A percentile compares a stretch with the other conserved stretches of the same genome.
These are phyloP conservation scores for Tetrapedia diversipes DNA, from an alignment of 2,888 invertebrate species.

Conservation along the genomic window DNA sequence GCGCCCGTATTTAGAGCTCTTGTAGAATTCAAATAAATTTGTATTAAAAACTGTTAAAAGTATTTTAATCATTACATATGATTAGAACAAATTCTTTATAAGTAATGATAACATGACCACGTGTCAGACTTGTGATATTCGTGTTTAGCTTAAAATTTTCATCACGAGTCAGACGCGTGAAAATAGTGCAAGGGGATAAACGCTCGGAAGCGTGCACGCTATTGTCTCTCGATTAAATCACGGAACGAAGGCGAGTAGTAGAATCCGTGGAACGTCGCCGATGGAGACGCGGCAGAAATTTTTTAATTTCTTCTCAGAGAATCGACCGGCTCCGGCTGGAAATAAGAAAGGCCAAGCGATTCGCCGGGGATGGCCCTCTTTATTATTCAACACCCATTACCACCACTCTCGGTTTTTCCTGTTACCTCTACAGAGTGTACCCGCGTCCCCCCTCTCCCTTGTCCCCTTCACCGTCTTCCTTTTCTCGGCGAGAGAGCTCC, in stretches of 20 bases:
- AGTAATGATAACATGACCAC: no score
- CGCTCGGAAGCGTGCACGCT: background rate
- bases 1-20: no score
- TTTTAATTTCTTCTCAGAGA: slow-evolving; percentile 30
- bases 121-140: no score
- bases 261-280: slow-evolving; percentile 9
- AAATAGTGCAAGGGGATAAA: no score
- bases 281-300: slow-evolving; percentile 29
- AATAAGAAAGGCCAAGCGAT: slow-evolving; percentile 59
- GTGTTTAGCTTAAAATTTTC: no score
- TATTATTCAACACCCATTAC: slow-evolving; percentile 73
- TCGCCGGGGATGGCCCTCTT: slow-evolving; percentile 62
- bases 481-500: slow-evolving; percentile 22
- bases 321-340: slow-evolving; percentile 16
- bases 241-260: background rate
- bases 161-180: no score
- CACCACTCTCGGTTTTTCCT: slow-evolving; percentile 47
- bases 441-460: slow-evolving; percentile 38
- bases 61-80: no score
- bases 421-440: slow-evolving; percentile 48
- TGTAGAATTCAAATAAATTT: no score
- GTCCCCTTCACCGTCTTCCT: slow-evolving; percentile 50
- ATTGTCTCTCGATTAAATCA: slow-evolving; percentile 26
- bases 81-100: no score
- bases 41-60: no score